Conservation (phyloP, 2,113 vertebrate genomes). For the Colaptes auratus region DNA sequence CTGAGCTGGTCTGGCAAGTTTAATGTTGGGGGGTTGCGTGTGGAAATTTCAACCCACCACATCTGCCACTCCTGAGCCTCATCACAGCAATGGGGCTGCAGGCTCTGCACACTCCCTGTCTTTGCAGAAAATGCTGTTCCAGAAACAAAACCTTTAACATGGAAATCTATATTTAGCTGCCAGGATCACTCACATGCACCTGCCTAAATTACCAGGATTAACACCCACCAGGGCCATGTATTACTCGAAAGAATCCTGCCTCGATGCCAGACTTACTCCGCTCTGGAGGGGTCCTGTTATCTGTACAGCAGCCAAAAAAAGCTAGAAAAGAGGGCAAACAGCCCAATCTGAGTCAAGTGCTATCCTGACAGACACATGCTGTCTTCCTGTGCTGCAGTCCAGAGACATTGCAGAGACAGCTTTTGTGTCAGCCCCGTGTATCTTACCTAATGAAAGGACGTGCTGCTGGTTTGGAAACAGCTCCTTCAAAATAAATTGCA, state of each 20-base stretch:
- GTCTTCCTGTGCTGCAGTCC: neutral
- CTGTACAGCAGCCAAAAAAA: conserved; percentile 26
- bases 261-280: neutral
- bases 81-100: neutral
- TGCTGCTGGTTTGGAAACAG: neutral
- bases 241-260: conserved; percentile 41
- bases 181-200: neutral
- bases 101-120: neutral
- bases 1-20: no score
- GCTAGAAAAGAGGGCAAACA: conserved; percentile 13
- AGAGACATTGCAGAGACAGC: neutral
- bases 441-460: neutral
- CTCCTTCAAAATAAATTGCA: neutral
- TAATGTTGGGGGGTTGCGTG: no score
- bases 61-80: neutral
- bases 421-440: neutral
- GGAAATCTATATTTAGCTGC: neutral
- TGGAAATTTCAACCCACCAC: no score
- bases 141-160: neutral
- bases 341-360: neutral
- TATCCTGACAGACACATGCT: conserved; percentile 1
- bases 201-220: neutral
- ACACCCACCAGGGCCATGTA: neutral
- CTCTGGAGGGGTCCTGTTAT: conserved; percentile 13
- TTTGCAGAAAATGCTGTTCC: neutral